Evolutionary conservation across 1,140 invertebrate genomes (phyloP), one percentile per base, ranked within the genome.

Genomic region (Drosophila willistoni): DNA sequence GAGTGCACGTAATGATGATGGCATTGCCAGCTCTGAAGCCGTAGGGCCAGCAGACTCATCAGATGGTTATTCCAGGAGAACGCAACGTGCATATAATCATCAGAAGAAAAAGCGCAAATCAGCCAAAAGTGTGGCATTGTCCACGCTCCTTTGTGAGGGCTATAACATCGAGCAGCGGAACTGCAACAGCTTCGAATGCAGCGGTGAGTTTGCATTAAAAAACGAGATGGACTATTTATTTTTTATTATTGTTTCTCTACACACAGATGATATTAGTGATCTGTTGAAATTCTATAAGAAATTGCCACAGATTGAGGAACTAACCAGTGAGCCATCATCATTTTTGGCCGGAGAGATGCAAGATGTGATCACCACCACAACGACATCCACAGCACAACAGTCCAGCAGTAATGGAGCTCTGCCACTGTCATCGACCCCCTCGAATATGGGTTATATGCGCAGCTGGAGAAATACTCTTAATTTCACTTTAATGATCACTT

Each of bases 121-220:
- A 47, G 39, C 85, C 36, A 91, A 92, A 56, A 83, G 81, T 29
- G 68, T 85, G 10, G 79, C 79, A 3, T 62, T 90, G n/a, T 87
- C 89, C 36, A 92, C 91, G 2, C 71, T 91, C 13, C 85, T 90
- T 29, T 92, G 91, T 64, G 90, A 92, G 55, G 91, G 91, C 42
- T 92, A 92, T 72, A 92, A 92, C 68, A 92, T 92, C 42, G 91
- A 92, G 72, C 91, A 92, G 61, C 89, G 91, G 51, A 91, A 92
- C 72, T 92, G 91, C 80, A 92, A 92, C 73, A 85, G 83, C 36
- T 92, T 92, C 65, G 91, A 92, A 64, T 92, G 91, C 72, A 87
- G 64, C 66, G 91, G 91, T 92, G 60, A 79, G 91, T 0, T 7
- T 3, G 0, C 5, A 6, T 0, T 6, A 29, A 29, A 7, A 29